These are phyloP conservation scores for Poecilia wingei DNA, from an alignment of 2,797 vertebrate genomes.

Conservation along the genomic window DNA sequence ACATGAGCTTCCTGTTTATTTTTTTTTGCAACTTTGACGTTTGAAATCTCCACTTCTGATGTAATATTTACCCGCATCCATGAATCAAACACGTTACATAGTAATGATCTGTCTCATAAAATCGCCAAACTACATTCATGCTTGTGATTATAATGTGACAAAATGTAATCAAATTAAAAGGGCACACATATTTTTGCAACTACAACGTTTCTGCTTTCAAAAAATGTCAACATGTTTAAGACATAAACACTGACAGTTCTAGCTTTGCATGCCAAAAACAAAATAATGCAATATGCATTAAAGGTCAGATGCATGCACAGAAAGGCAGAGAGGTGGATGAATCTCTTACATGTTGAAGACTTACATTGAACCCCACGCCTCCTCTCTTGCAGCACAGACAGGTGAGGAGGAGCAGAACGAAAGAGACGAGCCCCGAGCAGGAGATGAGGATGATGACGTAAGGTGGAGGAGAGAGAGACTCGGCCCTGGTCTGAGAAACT, in stretches of 20 bases:
- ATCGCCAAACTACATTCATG: background rate
- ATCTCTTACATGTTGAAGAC: conserved; percentile 77
- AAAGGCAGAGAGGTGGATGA: conserved; percentile 62
- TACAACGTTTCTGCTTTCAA: conserved; percentile 4
- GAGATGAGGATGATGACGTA: conserved; percentile 95
- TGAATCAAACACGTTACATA: background rate
- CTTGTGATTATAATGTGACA: background rate
- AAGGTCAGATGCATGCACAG: conserved; percentile 23
- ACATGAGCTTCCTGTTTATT: background rate
- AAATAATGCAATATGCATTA: conserved; percentile 1
- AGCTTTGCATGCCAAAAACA: conserved; percentile 10
- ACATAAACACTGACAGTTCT: conserved; percentile 31
- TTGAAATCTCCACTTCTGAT: background rate
- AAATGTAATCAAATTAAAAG: background rate
- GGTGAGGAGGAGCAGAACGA: conserved; percentile 93
- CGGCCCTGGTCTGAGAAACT: conserved; percentile 84
- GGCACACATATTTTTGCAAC: background rate
- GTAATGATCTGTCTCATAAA: background rate
- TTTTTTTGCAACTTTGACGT: background rate
- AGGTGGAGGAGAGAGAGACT: conserved; percentile 86
- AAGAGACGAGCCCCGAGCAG: conserved; percentile 91
- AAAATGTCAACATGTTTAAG: conserved; percentile 37
- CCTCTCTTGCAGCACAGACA: conserved; percentile 94
- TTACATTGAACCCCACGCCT: conserved; percentile 94
- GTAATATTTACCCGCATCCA: background rate